These are phyloP conservation scores for Seriola dumerili DNA, from an alignment of 2,113 vertebrate species.

Conservation along the genomic window DNA sequence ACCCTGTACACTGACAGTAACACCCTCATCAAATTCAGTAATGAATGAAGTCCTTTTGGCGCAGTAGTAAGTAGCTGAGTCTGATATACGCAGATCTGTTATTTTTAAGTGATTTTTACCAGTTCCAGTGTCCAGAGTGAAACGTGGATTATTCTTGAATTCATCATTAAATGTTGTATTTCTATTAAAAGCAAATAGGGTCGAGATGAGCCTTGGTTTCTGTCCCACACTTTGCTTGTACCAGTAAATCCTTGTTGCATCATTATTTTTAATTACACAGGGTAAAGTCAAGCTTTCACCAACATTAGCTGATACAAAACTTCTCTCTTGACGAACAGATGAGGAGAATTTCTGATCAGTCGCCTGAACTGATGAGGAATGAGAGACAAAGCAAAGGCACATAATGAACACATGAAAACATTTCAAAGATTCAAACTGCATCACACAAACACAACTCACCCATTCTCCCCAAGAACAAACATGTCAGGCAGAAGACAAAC, in stretches of 20 bases:
- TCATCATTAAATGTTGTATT: slow-evolving; percentile 24
- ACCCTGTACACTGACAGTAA: neutral
- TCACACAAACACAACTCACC: no score
- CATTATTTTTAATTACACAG: slow-evolving; percentile 7
- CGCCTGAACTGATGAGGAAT: no score
- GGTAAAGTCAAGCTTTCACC: neutral
- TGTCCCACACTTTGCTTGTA: slow-evolving; percentile 62
- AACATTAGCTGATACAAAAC: slow-evolving; percentile 2
- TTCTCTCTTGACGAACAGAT: no score
- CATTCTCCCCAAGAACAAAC: no score
- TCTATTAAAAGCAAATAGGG: slow-evolving; percentile 6
- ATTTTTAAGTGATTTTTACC: slow-evolving; percentile 42
- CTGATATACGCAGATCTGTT: slow-evolving; percentile 30
- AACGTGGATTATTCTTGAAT: slow-evolving; percentile 36
- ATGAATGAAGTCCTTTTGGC: neutral
- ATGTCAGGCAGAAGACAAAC: no score
- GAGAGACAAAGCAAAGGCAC: no score
- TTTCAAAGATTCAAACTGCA: neutral
- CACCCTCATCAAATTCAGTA: neutral
- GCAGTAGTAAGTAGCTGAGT: slow-evolving; percentile 66
- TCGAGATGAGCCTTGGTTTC: slow-evolving; percentile 33
- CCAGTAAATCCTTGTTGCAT: slow-evolving; percentile 39
- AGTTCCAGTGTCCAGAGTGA: neutral
- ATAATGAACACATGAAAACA: no score
- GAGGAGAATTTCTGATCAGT: neutral